Evolutionary conservation across 2,797 vertebrate genomes (phyloP), one percentile per base, ranked within the genome.

Genomic region (Melanotaenia parkinsoni): DNA sequence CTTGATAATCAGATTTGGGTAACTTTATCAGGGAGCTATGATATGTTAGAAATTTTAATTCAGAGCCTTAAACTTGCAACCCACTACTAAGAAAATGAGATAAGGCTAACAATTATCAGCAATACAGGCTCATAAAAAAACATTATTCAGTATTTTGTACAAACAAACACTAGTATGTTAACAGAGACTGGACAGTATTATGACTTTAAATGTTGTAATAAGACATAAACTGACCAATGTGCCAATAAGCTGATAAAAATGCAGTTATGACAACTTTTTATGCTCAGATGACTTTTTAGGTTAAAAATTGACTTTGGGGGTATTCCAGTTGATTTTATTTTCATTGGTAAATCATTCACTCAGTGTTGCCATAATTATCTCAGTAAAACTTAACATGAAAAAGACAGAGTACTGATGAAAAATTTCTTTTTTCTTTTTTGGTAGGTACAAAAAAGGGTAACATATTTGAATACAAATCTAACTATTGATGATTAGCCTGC

Each of bases 1-100:
- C 8, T 63, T 45, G 9, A 33, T 78, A 38, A 38, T 63, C 3
- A 26, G 18, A 58, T 63, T 20, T 6, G 67, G 18, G n/a, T 37
- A 30, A 2, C 11, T 51, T 12, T 24, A 12, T 22, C 14, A 51
- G 5, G 47, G 2, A 22, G n/a, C 1, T 50, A n/a, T 9, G n/a
- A 22, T 24, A 22, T 24, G n/a, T 22, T 22, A 20, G 47, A 51
- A 22, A 51, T 24, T 2, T 22, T 0, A 24, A 24, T 11, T 51
- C n/a, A 51, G 9, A 51, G n/a, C 47, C 8, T 7, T 50, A n/a
- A 0, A 50, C 47, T 9, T 16, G 16, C 16, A 50, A 22, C 9
- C 12, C 11, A 37, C 35, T 30, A 30, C 30, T 16, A 20, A 9
- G 20, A 47, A 47, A 47, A 47, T 47, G 1, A 47, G 45, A 40